Percentiles rank a stretch among this genome's conserved stretches.
Evolutionary conservation across 2,113 vertebrate species (phyloP).

Genomic region (Phylloscopus trochilus): DNA sequence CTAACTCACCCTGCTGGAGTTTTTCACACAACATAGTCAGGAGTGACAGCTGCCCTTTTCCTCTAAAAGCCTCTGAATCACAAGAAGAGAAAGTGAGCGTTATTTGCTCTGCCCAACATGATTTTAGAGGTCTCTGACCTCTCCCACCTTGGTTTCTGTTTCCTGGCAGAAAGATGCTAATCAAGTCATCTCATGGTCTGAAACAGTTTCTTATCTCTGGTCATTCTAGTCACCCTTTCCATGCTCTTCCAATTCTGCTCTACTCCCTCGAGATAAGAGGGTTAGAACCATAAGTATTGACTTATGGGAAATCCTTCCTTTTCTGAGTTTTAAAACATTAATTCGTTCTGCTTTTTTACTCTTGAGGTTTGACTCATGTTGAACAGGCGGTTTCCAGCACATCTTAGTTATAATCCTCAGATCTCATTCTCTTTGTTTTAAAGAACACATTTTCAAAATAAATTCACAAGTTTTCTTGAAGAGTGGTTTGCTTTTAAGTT

Average conservation of each 20-base stretch:
- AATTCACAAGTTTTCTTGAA: background rate
- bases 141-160: background rate
- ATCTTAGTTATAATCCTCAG: background rate
- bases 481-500: background rate
- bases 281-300: background rate
- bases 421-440: background rate
- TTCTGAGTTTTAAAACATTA: background rate
- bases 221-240: background rate
- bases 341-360: background rate
- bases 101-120: background rate
- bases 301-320: background rate
- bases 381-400: background rate
- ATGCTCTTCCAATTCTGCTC: background rate
- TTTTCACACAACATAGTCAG: background rate
- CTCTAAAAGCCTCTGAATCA: background rate
- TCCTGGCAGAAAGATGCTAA: background rate
- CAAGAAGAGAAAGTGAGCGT: background rate
- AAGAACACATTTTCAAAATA: background rate
- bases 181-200: background rate
- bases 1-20: background rate
- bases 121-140: background rate
- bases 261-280: rapidly evolving
- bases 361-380: background rate
- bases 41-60: background rate
- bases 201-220: background rate